phyloP scores from a whole-genome alignment of 2,888 invertebrate genomes.

The Blastobasis lacticolella region DNA sequence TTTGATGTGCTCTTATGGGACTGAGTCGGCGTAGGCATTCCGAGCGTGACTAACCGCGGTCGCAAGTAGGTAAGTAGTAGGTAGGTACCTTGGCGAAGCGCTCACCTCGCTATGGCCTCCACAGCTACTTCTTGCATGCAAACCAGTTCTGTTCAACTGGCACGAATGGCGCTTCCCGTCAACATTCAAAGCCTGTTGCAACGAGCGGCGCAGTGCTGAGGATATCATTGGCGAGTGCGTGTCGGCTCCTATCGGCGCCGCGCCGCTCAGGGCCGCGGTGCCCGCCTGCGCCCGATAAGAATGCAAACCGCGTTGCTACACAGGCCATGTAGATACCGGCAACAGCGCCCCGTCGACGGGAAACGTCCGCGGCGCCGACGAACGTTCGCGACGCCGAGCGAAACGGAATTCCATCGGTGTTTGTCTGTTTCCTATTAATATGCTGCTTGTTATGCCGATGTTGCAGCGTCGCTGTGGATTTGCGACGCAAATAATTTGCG shows the following conservation, averaged over 20 bases:
- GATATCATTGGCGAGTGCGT: not conserved
- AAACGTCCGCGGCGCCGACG: not conserved
- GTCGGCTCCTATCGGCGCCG: not conserved
- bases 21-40: conserved; percentile 50
- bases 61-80: conserved; percentile 29
- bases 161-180: conserved; percentile 26
- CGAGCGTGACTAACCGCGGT: conserved; percentile 58
- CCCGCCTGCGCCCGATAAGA: conserved; percentile 28
- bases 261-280: not conserved
- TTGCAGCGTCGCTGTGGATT: conserved; percentile 55
- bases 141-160: conserved; percentile 50
- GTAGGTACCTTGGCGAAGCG: conserved; percentile 41
- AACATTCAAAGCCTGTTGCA: conserved; percentile 2
- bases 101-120: conserved; percentile 62
- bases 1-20: conserved; percentile 38
- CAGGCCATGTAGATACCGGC: not conserved
- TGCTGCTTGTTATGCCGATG: conserved; percentile 27
- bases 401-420: conserved; percentile 14
- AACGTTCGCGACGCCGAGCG: not conserved
- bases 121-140: conserved; percentile 57
- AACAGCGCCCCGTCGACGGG: not conserved
- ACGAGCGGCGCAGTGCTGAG: not conserved
- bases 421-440: conserved; percentile 21
- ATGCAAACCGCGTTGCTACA: conserved; percentile 26
- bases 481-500: conserved; percentile 74